A percentile compares a stretch with the other conserved stretches of the same genome.
phyloP scores from a whole-genome alignment of 2,888 invertebrate species.

The Ernsta delagoae region DNA sequence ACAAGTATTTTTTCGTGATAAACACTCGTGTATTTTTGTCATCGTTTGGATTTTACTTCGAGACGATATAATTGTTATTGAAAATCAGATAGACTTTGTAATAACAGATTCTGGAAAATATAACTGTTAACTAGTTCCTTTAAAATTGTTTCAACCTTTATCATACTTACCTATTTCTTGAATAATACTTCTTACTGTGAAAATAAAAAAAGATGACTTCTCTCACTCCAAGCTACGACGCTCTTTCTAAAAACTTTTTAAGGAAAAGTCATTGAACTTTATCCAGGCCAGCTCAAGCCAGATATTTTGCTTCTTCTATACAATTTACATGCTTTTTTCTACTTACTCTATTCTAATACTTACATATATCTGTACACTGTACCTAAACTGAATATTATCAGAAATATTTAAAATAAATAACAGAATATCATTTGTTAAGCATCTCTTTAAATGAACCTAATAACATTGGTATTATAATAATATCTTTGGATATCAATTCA shows the following conservation, averaged over 20 bases:
- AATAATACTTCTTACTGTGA: not conserved
- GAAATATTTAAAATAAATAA: not conserved
- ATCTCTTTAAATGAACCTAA: no score
- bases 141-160: no score
- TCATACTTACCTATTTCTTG: not conserved
- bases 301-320: not conserved
- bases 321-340: not conserved
- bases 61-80: no score
- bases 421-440: no score
- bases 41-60: no score
- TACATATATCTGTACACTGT: no score
- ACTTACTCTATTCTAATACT: not conserved
- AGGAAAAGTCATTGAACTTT: not conserved
- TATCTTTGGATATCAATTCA: not conserved
- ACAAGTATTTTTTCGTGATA: not conserved
- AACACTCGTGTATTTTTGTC: no score
- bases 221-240: not conserved
- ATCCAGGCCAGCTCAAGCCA: not conserved
- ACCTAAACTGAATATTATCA: not conserved
- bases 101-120: no score
- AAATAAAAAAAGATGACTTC: no score
- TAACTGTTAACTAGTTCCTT: no score
- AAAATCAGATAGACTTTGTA: no score
- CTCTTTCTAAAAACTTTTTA: slow-evolving; percentile 1
- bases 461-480: not conserved